phyloP scores from a whole-genome alignment of 2,113 vertebrate genomes.

The Zapus hudsonius region DNA sequence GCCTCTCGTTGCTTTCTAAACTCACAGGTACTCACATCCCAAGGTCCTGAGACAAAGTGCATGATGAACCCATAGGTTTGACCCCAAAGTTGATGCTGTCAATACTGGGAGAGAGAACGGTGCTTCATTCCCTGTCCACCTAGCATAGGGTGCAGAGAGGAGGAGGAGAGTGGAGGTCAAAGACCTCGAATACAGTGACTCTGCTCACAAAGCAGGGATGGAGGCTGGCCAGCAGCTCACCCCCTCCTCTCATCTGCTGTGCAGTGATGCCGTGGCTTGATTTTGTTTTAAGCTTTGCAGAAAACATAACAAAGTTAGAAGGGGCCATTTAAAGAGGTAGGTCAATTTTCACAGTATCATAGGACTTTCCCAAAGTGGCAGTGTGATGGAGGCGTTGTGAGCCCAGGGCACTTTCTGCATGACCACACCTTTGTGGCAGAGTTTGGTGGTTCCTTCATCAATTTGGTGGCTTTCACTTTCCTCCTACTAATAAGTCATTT shows the following conservation, averaged over 20 bases:
- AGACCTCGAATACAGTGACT: rapidly evolving
- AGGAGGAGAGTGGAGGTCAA: background rate
- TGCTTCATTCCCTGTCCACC: rapidly evolving
- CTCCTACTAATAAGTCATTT: background rate
- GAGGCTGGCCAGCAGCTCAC: background rate
- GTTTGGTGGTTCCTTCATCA: background rate
- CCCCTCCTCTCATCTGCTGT: background rate
- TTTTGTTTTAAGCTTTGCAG: background rate
- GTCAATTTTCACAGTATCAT: background rate
- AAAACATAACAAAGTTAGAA: background rate
- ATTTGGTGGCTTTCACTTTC: background rate
- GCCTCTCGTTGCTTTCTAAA: background rate
- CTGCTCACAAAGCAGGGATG: background rate
- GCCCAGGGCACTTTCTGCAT: rapidly evolving
- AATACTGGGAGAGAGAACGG: rapidly evolving
- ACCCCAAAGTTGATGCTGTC: too few relatives aligned
- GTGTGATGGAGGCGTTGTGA: rapidly evolving
- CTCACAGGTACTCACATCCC: background rate
- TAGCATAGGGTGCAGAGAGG: background rate
- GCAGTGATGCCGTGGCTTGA: background rate
- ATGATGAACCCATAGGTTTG: background rate
- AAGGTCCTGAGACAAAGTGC: background rate
- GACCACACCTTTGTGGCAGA: rapidly evolving
- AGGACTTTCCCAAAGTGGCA: background rate
- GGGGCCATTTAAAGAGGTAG: background rate